These are phyloP conservation scores for Drosophila leontia DNA, from an alignment of 1,140 invertebrate genomes.

Conservation along the genomic window DNA sequence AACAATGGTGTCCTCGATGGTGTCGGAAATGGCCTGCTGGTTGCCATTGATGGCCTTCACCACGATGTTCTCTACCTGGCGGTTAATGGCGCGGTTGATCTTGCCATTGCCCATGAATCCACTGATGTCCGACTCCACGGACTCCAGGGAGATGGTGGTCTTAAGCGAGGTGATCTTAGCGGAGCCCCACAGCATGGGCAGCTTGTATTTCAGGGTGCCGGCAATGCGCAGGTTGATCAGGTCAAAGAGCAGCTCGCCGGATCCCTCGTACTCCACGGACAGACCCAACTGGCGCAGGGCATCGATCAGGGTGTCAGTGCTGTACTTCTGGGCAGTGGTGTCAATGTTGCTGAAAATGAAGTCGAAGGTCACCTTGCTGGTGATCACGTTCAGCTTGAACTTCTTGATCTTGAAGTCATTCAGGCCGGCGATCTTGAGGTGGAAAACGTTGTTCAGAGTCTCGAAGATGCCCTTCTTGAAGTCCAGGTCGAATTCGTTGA, in stretches of 20 bases:
- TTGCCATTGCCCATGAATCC: slow-evolving; percentile 78
- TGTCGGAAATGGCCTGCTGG: slow-evolving; percentile 64
- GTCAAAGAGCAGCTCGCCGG: slow-evolving; percentile 67
- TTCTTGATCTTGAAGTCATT: slow-evolving; percentile 72
- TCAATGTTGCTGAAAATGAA: slow-evolving; percentile 71
- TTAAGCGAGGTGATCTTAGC: slow-evolving; percentile 76
- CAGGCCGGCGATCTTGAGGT: slow-evolving; percentile 71
- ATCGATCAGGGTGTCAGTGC: slow-evolving; percentile 77
- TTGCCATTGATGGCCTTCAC: slow-evolving; percentile 67
- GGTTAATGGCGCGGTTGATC: slow-evolving; percentile 68
- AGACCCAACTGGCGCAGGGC: slow-evolving; percentile 71
- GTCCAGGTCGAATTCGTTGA: slow-evolving; percentile 60
- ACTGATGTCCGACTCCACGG: slow-evolving; percentile 65
- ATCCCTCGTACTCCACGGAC: slow-evolving; percentile 76
- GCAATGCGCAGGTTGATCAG: slow-evolving; percentile 71
- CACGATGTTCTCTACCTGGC: slow-evolving; percentile 69
- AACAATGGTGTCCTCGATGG: slow-evolving; percentile 70
- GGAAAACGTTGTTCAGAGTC: slow-evolving; percentile 75
- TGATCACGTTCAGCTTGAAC: slow-evolving; percentile 75
- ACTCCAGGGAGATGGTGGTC: slow-evolving; percentile 63
- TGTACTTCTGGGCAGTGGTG: slow-evolving; percentile 70
- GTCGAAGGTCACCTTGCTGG: slow-evolving; percentile 71
- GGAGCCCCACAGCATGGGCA: slow-evolving; percentile 79
- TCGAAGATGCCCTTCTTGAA: slow-evolving; percentile 72
- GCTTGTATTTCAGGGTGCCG: slow-evolving; percentile 73